Base-by-base conservation (phyloP, 2,797 vertebrate species). In the Bradypodion ventrale region DNA sequence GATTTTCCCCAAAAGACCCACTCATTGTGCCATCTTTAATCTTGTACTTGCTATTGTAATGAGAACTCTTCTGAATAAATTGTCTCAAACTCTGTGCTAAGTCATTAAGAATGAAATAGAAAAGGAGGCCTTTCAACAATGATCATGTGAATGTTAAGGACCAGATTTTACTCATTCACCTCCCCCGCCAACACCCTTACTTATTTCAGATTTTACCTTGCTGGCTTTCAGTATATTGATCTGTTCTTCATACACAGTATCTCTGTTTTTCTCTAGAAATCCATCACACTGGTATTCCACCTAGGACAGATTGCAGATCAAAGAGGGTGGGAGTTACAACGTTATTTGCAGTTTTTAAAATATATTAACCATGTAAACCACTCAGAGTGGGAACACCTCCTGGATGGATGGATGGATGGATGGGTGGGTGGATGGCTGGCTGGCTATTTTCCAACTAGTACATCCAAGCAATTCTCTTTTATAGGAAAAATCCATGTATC, bases 201-300 rank as follows among this genome's bases (percentile, higher is more conserved):
- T 19, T 0, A 4, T 16, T 0, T 0, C 6, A 59, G 69, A 23
- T 60, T n/a, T 93, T 94, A 99, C 98, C 97, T 98, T 96, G 90
- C 98, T 99, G 93, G 98, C 97, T 90, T 98, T 99, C 90, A 99
- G 95, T 92, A 99, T 97, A 95, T 97, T 98, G 94, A 99, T 99
- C 94, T 99, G 98, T 81, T 99, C 98, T 90, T 99, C 98, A 0
- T 99, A 97, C 2, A 99, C 97, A 0, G 98, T 99, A 94, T 99
- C 98, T 92, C 98, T 94, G 95, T 99, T 99, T 95, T 99, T 99
- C 92, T 99, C 98, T 93, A 99, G 95, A 78, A 99, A 99, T 0
- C 98, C 97, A 1, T 98, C 97, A 3, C 97, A 98, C 90, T 98
- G 97, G 90, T 99, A 99, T 65, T 99, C 98, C 87, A 99, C 98